Conservation (phyloP, 2,888 invertebrate species). For the Drosophila infuscata region DNA sequence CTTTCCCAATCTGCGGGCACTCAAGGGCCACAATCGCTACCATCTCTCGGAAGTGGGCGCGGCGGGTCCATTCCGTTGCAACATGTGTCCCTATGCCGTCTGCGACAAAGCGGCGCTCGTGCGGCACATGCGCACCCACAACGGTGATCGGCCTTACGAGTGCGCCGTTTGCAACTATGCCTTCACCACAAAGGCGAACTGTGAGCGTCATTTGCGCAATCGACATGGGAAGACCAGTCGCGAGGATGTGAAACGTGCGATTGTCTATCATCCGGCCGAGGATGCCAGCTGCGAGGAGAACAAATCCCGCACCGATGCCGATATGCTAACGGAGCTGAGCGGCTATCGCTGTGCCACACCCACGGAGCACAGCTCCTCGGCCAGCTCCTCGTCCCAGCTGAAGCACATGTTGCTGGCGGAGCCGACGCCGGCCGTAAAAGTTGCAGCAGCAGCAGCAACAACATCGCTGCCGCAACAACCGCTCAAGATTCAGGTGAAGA, state of each 20-base stretch:
- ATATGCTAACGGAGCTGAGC: slow-evolving; percentile 54
- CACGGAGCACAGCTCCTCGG: slow-evolving; percentile 72
- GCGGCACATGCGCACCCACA: slow-evolving; percentile 96
- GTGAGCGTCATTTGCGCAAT: slow-evolving; percentile 96
- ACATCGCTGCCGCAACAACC: slow-evolving; percentile 85
- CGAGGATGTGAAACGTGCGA: slow-evolving; percentile 94
- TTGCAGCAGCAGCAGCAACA: slow-evolving; percentile 63
- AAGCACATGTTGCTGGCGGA: slow-evolving; percentile 85
- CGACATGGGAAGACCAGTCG: slow-evolving; percentile 94
- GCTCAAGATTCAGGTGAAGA: slow-evolving; percentile 88
- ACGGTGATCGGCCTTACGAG: slow-evolving; percentile 97
- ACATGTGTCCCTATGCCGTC: slow-evolving; percentile 95
- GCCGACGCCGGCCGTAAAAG: not conserved
- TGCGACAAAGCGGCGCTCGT: slow-evolving; percentile 95
- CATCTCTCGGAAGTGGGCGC: slow-evolving; percentile 92
- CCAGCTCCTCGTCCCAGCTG: slow-evolving; percentile 83
- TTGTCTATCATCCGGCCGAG: slow-evolving; percentile 94
- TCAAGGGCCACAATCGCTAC: slow-evolving; percentile 95
- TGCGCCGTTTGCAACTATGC: slow-evolving; percentile 98
- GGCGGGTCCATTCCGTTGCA: slow-evolving; percentile 93
- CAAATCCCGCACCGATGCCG: slow-evolving; percentile 70
- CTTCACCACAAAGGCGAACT: slow-evolving; percentile 98
- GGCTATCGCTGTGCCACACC: slow-evolving; percentile 53
- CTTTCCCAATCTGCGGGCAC: slow-evolving; percentile 94
- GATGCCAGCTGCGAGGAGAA: slow-evolving; percentile 91